Evolutionary conservation across 1,140 invertebrate genomes (phyloP), one percentile per base, ranked within the genome.

Genomic region (Zaprionus taronus): DNA sequence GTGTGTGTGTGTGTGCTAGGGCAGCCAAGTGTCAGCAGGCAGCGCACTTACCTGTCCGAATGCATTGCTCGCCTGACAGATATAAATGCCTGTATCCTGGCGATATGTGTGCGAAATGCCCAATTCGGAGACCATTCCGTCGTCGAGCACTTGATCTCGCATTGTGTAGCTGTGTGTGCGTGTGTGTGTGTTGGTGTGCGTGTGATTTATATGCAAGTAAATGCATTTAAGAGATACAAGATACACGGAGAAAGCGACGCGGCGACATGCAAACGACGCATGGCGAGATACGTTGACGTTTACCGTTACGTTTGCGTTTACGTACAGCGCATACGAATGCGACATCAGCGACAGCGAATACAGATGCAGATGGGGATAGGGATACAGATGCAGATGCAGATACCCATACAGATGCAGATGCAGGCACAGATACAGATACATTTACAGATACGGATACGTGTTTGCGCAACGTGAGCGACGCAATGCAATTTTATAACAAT

Each of bases 61-160:
- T 51, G 96, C 94, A 93, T 99, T 99, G 66, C 95, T 96, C 1
- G 97, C 97, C 61, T 95, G 94, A 93, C 98, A 99, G 22, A 97
- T 96, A 92, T 98, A 97, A 57, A 97, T 95, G 5, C 97, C 97
- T 2, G 97, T 97, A 93, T 99, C 98, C 80, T 96, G 96, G 38
- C 97, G 94, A 72, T 96, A 96, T 2, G 97, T 97, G 77, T 96
- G 96, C 61, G 96, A 94, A 61, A 99, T 96, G 61, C 96, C 95
- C 56, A 99, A 94, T 91, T 97, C 96, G 20, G 97, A 97, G 44
- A 97, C 95, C 87, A 96, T 95, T n/a, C 97, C 97, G 78, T 96
- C 96, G 72, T 96, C 96, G 60, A 96, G 92, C n/a, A 95, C 93
- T 93, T 96, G 96, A 92, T 96, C 95, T 68, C 96, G 93, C 73